phyloP scores from a whole-genome alignment of 2,888 invertebrate species.

The Allacma fusca region DNA sequence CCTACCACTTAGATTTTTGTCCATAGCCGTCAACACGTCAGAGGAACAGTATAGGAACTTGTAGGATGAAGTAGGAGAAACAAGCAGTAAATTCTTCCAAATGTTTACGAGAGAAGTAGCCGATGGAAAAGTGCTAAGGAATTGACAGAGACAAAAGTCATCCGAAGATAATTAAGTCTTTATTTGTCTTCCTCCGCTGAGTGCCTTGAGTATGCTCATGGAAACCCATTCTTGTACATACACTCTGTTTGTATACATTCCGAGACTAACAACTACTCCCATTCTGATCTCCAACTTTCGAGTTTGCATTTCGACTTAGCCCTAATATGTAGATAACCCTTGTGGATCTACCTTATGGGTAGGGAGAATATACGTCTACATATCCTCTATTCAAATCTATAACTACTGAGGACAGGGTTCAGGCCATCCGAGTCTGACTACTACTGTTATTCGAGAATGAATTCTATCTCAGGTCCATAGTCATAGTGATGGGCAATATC shows the following conservation, averaged over 20 bases:
- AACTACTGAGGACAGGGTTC: too few relatives aligned
- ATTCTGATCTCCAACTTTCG: too few relatives aligned
- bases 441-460: too few relatives aligned
- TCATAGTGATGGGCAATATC: neutral
- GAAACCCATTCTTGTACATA: neutral
- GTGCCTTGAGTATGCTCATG: neutral
- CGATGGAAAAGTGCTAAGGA: conserved; percentile 19
- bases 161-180: conserved; percentile 33
- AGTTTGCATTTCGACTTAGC: neutral
- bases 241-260: too few relatives aligned
- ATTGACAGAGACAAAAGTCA: conserved; percentile 36
- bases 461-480: too few relatives aligned
- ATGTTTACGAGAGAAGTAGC: neutral
- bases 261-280: too few relatives aligned
- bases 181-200: conserved; percentile 24
- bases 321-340: too few relatives aligned
- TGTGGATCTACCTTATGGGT: neutral
- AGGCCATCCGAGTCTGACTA: too few relatives aligned
- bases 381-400: too few relatives aligned
- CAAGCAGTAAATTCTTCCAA: neutral
- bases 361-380: neutral
- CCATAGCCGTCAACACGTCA: too few relatives aligned
- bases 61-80: neutral
- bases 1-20: too few relatives aligned
- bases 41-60: neutral